Base-by-base conservation (phyloP, 2,113 vertebrate genomes). In the Burhinus bistriatus region DNA sequence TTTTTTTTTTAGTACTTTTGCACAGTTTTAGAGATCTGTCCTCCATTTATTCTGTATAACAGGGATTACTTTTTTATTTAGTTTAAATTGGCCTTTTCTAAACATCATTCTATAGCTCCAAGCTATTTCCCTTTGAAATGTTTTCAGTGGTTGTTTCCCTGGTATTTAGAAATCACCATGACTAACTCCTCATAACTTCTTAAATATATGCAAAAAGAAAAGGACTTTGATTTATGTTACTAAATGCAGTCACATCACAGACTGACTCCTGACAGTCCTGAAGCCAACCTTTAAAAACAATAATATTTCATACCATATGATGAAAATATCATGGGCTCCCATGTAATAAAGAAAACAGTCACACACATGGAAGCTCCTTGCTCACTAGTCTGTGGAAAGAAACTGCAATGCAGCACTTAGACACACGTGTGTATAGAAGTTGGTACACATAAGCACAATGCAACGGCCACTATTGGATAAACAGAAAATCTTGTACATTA, bases 281-380 rank as follows among this genome's bases (percentile, higher is more conserved):
- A 95, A 96, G 81, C 11, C 65, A 82, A 54, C 77, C 64, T 95
- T 94, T 87, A 94, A 92, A 94, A 95, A 73, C 45, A 93, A 25
- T 76, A 93, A 29, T 78, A 84, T 82, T 95, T 95, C 84, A 94
- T 65, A 72, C 54, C 72, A n/a, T 27, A 72, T 58, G 69, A 95
- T 87, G 82, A 92, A 92, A 93, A 83, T 66, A 83, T 40, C n/a
- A 93, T 7, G 17, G 62, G 55, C 32, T 93, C 47, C 32, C 51
- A 75, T 34, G 59, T 94, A 61, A n/a, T 10, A 52, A 68, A 57
- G 77, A 30, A 87, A 69, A 75, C 23, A 89, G 69, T 42, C 25
- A 72, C 21, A 76, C 42, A 66, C 70, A 75, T 23, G 58, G 85
- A 78, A 95, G 88, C 36, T 86, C 82, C 66, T 88, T 72, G 25